Evolutionary conservation across 2,113 vertebrate genomes (phyloP).

Genomic region (Proterorhinus semilunaris): DNA sequence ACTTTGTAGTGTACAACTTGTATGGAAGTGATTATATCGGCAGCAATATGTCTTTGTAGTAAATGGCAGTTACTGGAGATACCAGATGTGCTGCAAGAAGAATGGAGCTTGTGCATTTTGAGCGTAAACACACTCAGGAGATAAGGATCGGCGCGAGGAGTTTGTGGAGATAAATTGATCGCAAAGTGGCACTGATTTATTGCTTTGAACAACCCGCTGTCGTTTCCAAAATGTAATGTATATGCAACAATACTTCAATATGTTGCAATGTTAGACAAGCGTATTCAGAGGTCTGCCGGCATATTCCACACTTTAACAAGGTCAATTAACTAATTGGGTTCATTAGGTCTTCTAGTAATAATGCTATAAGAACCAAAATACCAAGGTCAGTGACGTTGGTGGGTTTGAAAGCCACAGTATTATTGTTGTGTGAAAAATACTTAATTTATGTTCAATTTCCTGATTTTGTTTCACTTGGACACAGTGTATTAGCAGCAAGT

Average conservation of each 20-base stretch:
- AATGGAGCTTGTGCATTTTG: not conserved
- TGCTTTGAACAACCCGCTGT: not conserved
- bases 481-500: too few species aligned
- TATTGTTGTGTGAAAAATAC: too few species aligned
- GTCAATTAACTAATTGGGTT: too few species aligned
- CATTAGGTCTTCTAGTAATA: too few species aligned
- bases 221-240: not conserved
- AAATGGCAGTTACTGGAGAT: conserved; percentile 28
- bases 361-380: too few species aligned
- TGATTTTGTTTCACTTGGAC: too few species aligned
- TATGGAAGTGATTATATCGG: conserved; percentile 19
- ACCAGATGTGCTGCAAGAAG: conserved; percentile 4
- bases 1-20: conserved; percentile 17
- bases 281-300: not conserved
- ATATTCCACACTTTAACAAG: not conserved
- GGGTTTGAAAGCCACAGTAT: too few species aligned
- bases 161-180: conserved; percentile 1
- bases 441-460: too few species aligned
- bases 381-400: too few species aligned
- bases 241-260: not conserved
- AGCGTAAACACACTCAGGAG: not conserved
- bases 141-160: not conserved
- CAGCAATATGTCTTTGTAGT: conserved; percentile 26
- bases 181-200: conserved; percentile 5
- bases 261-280: not conserved